phyloP scores from a whole-genome alignment of 2,888 invertebrate species.

The Rhopalosiphum nymphaeae region DNA sequence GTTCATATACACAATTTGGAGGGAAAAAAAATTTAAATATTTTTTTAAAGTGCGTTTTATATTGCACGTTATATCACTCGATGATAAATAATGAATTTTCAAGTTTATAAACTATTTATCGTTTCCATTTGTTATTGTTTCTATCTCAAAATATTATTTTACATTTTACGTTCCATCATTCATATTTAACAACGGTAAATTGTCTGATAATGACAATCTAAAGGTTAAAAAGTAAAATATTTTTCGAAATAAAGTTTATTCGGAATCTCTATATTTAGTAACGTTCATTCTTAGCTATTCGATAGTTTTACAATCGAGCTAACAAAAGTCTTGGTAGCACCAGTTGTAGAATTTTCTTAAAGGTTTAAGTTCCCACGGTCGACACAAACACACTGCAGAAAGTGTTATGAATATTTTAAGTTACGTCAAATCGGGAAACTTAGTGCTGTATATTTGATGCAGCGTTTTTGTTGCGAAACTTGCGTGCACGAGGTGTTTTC shows the following conservation, averaged over 20 bases:
- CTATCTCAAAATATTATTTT: background rate
- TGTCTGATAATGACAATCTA: background rate
- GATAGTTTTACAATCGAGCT: background rate
- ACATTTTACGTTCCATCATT: background rate
- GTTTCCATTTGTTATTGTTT: no score
- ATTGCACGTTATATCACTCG: no score
- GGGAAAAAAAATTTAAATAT: background rate
- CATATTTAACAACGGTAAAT: background rate
- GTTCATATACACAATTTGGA: background rate
- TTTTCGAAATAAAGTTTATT: background rate
- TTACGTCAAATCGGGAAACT: background rate
- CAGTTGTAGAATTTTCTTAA: background rate
- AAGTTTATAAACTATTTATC: no score
- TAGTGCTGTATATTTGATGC: background rate
- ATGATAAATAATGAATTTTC: no score
- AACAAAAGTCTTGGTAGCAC: no score
- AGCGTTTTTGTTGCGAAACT: background rate
- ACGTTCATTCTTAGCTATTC: background rate
- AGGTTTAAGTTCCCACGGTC: constrained; percentile 19
- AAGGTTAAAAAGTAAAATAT: background rate
- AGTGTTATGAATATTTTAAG: constrained; percentile 19
- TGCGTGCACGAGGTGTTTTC: background rate
- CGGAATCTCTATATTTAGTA: background rate
- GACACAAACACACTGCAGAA: background rate
- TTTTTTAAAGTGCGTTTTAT: background rate